Percentiles rank a stretch among this genome's conserved stretches.
phyloP scores from a whole-genome alignment of 2,113 vertebrate species.

The Cairina moschata region DNA sequence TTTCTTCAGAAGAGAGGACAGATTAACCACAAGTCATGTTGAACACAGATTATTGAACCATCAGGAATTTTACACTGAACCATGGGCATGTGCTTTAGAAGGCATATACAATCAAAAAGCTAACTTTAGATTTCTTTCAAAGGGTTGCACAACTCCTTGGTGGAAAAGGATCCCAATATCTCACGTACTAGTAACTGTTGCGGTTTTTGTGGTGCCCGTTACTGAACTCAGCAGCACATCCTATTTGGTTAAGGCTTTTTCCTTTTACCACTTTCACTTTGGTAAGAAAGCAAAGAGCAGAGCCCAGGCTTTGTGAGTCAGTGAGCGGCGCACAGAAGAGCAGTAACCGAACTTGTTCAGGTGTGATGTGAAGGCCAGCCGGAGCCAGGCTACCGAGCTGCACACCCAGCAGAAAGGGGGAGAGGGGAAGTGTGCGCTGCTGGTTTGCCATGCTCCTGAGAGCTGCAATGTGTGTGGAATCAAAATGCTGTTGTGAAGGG shows the following conservation, averaged over 20 bases:
- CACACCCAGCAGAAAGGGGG: accelerated
- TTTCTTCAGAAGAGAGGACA: background rate
- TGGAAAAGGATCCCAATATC: background rate
- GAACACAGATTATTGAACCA: background rate
- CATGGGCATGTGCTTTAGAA: background rate
- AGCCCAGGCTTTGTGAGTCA: background rate
- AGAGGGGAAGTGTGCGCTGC: accelerated
- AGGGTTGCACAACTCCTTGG: background rate
- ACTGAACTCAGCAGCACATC: background rate
- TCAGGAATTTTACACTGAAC: background rate
- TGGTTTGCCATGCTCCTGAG: background rate
- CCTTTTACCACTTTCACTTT: background rate
- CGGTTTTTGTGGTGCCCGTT: background rate
- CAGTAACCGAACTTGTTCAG: accelerated
- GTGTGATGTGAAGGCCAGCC: accelerated
- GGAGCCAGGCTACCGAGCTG: background rate
- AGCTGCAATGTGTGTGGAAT: accelerated
- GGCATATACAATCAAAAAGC: background rate
- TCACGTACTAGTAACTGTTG: accelerated
- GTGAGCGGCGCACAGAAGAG: accelerated
- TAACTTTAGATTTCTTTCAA: background rate
- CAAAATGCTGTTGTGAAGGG: no score
- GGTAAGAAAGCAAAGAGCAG: background rate
- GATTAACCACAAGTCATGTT: background rate
- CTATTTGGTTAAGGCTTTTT: background rate